phyloP scores from a whole-genome alignment of 2,797 vertebrate species.

The Poeciliopsis paucimaculata region DNA sequence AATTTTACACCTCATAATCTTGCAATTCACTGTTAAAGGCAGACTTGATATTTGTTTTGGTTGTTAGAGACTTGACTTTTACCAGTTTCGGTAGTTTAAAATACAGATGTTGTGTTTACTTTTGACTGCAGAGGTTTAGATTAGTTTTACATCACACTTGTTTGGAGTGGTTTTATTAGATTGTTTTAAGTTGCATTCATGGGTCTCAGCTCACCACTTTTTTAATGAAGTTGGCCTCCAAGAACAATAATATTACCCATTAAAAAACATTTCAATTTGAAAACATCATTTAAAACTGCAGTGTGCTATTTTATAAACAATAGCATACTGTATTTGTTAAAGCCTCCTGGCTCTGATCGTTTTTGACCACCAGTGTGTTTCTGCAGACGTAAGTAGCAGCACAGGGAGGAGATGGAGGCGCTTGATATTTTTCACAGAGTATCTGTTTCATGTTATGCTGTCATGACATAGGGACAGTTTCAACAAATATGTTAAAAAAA shows the following conservation, averaged over 20 bases:
- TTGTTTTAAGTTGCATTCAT: neutral
- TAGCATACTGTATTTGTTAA: too few relatives aligned
- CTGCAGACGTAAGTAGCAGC: too few relatives aligned
- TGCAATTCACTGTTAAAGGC: neutral
- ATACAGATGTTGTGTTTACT: neutral
- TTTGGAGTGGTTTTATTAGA: neutral
- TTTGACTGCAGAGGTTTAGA: neutral
- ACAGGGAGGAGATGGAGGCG: too few relatives aligned
- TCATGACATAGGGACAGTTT: too few relatives aligned
- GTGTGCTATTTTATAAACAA: too few relatives aligned
- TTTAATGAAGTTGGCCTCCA: neutral
- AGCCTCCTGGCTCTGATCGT: too few relatives aligned
- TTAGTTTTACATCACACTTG: neutral
- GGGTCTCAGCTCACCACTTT: neutral
- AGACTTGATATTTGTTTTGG: neutral
- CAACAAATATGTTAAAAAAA: too few relatives aligned
- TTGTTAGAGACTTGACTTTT: neutral
- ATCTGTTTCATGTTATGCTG: too few relatives aligned
- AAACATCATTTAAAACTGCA: neutral
- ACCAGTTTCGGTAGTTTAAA: neutral
- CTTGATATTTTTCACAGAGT: too few relatives aligned
- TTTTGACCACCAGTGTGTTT: too few relatives aligned
- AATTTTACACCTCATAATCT: neutral
- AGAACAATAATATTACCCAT: neutral
- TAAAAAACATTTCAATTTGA: neutral